Percentiles rank a stretch among this genome's conserved stretches.
These are phyloP conservation scores for Ceraclea dissimilis DNA, from an alignment of 2,888 invertebrate species.

Conservation along the genomic window DNA sequence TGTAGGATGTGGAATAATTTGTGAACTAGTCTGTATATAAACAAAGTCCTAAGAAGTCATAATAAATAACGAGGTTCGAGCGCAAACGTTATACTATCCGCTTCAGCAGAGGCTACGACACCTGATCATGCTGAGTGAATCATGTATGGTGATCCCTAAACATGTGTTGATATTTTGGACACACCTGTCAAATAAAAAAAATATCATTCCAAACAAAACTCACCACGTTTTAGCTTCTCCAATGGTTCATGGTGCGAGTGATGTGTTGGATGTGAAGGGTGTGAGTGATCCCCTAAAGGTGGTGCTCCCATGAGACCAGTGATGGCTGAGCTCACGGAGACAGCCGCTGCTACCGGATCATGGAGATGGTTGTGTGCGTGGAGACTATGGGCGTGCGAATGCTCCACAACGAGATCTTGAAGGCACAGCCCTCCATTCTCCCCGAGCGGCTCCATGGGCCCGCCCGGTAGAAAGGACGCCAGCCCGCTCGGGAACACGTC, in stretches of 20 bases:
- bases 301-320: constrained; percentile 44
- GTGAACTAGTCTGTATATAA: no score
- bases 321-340: constrained; percentile 48
- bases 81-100: no score
- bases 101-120: no score
- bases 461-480: constrained; percentile 39
- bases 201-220: constrained; percentile 35
- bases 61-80: no score
- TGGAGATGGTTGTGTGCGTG: constrained; percentile 45
- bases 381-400: constrained; percentile 43
- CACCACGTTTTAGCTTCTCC: constrained; percentile 74
- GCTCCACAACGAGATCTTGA: constrained; percentile 58
- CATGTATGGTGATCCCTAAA: no score
- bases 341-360: constrained; percentile 47
- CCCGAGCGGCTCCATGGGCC: constrained; percentile 62
- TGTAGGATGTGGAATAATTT: no score
- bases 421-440: constrained; percentile 67
- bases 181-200: no score
- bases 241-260: constrained; percentile 65
- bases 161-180: no score
- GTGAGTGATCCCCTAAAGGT: constrained; percentile 45
- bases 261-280: constrained; percentile 52
- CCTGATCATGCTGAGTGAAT: no score
- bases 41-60: no score
- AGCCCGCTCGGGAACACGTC: constrained; percentile 38